phyloP scores from a whole-genome alignment of 2,888 invertebrate genomes.

The Acleris sparsana region DNA sequence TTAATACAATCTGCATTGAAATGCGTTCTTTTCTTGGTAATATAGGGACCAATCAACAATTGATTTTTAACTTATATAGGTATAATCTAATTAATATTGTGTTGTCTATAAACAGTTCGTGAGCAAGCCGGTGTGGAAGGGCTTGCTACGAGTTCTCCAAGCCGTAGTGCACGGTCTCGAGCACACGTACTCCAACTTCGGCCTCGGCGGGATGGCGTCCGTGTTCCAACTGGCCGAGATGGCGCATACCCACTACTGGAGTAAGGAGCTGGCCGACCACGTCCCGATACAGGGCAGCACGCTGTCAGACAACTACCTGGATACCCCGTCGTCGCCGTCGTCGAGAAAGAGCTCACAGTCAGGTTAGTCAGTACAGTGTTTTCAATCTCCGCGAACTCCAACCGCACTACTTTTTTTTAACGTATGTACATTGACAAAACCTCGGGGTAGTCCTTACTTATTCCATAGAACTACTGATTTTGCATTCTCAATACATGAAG shows the following conservation, averaged over 20 bases:
- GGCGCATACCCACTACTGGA: conserved; percentile 99
- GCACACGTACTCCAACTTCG: conserved; percentile 95
- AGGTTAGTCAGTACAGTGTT: conserved; percentile 57
- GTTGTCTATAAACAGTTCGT: conserved; percentile 86
- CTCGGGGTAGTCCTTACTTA: too few species aligned
- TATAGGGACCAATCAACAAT: too few species aligned
- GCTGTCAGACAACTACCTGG: conserved; percentile 60
- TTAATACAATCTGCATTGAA: too few species aligned
- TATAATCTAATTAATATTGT: conserved; percentile 10
- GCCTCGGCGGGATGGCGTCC: conserved; percentile 98
- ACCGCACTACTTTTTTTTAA: too few species aligned
- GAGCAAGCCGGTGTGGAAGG: conserved; percentile 96
- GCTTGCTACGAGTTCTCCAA: conserved; percentile 95
- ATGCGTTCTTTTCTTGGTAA: too few species aligned
- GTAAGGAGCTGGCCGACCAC: conserved; percentile 89
- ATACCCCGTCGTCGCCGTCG: conserved; percentile 75
- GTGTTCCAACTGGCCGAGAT: conserved; percentile 98
- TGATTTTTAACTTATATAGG: too few species aligned
- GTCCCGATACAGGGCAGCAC: conserved; percentile 75
- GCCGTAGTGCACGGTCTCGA: conserved; percentile 96
- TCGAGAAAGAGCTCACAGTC: conserved; percentile 88
- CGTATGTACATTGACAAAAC: too few species aligned
- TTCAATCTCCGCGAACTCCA: too few species aligned
- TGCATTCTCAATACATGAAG: too few species aligned
- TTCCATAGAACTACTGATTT: too few species aligned